Evolutionary conservation across 2,113 vertebrate species (phyloP).

Genomic region (Perca schrenkii): DNA sequence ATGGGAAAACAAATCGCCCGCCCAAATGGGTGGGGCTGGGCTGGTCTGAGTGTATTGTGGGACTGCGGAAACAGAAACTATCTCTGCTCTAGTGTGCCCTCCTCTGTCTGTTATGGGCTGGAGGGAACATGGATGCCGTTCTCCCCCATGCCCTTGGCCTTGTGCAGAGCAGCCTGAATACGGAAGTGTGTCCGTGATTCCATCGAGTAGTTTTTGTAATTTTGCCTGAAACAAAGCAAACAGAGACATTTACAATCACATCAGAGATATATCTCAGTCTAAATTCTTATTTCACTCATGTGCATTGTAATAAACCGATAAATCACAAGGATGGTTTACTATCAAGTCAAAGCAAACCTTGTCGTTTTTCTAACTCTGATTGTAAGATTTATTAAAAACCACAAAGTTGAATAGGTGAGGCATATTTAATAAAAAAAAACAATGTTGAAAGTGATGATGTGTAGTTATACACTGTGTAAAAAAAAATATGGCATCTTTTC

Average conservation of each 20-base stretch:
- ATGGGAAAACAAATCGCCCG: conserved; percentile 20
- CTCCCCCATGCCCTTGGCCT: conserved; percentile 87
- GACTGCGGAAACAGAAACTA: conserved; percentile 37
- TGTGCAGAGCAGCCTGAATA: conserved; percentile 95
- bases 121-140: conserved; percentile 84
- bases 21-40: conserved; percentile 12
- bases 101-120: conserved; percentile 71
- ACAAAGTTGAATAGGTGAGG: not conserved
- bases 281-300: not conserved
- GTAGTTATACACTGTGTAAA: not conserved
- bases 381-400: not conserved
- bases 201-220: conserved; percentile 99
- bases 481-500: not conserved
- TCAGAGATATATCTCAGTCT: not conserved
- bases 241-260: conserved; percentile 6
- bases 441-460: not conserved
- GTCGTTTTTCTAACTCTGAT: not conserved
- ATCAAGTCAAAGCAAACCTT: not conserved
- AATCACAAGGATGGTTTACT: not conserved
- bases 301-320: not conserved
- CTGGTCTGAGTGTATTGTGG: conserved; percentile 47
- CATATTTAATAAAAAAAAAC: not conserved
- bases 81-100: conserved; percentile 50
- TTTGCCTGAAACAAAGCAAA: conserved; percentile 87
- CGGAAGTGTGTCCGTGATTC: conserved; percentile 98